A percentile compares a stretch with the other conserved stretches of the same genome.
phyloP scores from a whole-genome alignment of 92 coral and sea anemone species.

The Ricordea florida region DNA sequence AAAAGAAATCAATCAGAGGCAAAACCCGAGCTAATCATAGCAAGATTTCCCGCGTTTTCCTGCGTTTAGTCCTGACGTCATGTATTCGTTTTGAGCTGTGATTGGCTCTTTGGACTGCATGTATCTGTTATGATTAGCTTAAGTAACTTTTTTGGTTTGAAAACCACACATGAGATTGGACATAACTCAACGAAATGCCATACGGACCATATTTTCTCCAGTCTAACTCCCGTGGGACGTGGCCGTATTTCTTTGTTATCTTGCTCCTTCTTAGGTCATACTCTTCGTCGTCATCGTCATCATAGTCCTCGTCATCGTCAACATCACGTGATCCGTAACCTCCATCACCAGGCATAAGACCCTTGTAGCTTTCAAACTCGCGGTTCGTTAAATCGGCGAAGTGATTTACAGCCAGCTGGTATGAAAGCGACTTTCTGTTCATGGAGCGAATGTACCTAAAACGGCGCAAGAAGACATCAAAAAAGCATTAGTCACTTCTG shows the following conservation, averaged over 20 bases:
- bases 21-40: too few species aligned
- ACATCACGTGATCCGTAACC: constrained; percentile 32
- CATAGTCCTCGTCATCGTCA: constrained; percentile 4
- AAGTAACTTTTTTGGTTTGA: too few species aligned
- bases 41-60: too few species aligned
- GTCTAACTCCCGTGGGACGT: constrained; percentile 77
- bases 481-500: too few species aligned
- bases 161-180: too few species aligned
- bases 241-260: constrained; percentile 18
- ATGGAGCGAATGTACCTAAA: constrained; percentile 83
- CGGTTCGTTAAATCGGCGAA: constrained; percentile 92
- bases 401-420: constrained; percentile 71
- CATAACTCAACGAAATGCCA: too few species aligned
- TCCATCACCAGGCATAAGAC: constrained; percentile 69
- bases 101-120: too few species aligned
- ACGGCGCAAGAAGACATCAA: background rate
- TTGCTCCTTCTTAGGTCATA: background rate
- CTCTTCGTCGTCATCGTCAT: background rate
- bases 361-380: constrained; percentile 79
- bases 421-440: constrained; percentile 71
- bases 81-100: too few species aligned
- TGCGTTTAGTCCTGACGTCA: too few species aligned
- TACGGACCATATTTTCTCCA: constrained; percentile 97
- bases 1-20: too few species aligned
- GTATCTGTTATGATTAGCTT: too few species aligned